Evolutionary conservation across 2,888 invertebrate genomes (phyloP), one percentile per base, ranked within the genome.

Genomic region (Heteromurus nitidus): DNA sequence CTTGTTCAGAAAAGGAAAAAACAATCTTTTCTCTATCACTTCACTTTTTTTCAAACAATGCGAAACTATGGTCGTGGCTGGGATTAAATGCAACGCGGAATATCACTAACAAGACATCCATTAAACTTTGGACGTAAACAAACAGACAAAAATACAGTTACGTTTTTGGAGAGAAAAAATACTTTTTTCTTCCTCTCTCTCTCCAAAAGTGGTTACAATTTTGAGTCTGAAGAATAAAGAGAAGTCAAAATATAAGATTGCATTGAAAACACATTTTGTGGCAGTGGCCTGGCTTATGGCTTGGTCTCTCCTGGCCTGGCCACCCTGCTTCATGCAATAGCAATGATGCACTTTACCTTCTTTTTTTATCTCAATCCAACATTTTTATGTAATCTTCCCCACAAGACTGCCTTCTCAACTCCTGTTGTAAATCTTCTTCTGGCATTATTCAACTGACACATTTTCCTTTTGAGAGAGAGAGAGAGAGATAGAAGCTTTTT

Each of bases 361-460:
- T 74, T 50, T 9, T 9, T 74, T 74, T 64, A 74, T 74, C 74
- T 74, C 18, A 31, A n/a, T 64, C 47, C 60, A 44, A 74, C 74
- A 74, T 74, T 74, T 74, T 74, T 74, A 74, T 74, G 74, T 74
- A 74, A 74, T 74, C 64, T 74, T 36, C 64, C 65, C 47, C 30
- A 60, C 60, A 55, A 18, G 55, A 42, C 30, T 62, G 62, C 60
- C 60, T 72, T 7, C 24, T 18, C 53, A n/a, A n/a, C 64, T 72
- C 47, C n/a, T 42, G 70, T 58, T 77, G 77, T 77, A 77, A 77
- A 77, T 77, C 77, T 77, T 77, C 62, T 64, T 44, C 50, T 70
- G 53, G 65, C 74, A 65, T 64, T 74, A 55, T 74, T 74, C 53
- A 47, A 50, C 20, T 77, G 77, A 77, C 77, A 77, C 77, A 77